A percentile compares a stretch with the other conserved stretches of the same genome.
These are phyloP conservation scores for Ichneumoninae sp. DNA, from an alignment of 2,888 invertebrate species.

Conservation along the genomic window DNA sequence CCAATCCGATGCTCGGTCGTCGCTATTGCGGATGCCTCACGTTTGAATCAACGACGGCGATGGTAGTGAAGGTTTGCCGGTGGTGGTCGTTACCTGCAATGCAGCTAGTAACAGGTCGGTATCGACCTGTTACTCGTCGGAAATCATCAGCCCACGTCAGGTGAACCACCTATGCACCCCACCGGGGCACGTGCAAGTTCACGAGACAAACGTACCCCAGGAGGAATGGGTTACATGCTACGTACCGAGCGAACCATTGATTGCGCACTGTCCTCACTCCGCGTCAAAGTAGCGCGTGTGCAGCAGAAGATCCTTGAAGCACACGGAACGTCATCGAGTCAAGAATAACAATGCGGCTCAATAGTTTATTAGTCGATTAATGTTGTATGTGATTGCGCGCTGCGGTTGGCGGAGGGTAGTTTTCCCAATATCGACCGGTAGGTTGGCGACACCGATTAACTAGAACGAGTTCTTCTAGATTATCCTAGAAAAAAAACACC, in stretches of 20 bases:
- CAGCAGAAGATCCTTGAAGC: background rate
- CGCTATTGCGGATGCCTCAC: constrained; percentile 2
- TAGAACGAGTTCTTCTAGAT: background rate
- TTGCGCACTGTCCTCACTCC: background rate
- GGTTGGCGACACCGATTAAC: background rate
- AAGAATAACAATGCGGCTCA: background rate
- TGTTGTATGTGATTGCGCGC: background rate
- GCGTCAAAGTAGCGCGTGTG: background rate
- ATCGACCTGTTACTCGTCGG: constrained; percentile 79
- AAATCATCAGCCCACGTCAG: constrained; percentile 78
- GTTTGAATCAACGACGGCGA: constrained; percentile 25
- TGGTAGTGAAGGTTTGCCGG: constrained; percentile 39
- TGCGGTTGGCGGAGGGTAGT: background rate
- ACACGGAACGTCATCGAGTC: background rate
- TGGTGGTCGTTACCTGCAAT: constrained; percentile 77
- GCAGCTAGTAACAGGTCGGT: constrained; percentile 76
- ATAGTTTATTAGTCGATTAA: background rate
- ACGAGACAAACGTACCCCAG: constrained; percentile 43
- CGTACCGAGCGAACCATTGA: constrained; percentile 15
- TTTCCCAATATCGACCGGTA: background rate
- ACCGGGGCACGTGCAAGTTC: constrained; percentile 53
- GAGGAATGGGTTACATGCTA: constrained; percentile 1
- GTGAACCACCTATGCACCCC: constrained; percentile 66
- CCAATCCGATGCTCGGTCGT: background rate
- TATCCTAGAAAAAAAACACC: background rate